Conservation (phyloP, 2,888 invertebrate genomes). For the Nemapogon koenigi region DNA sequence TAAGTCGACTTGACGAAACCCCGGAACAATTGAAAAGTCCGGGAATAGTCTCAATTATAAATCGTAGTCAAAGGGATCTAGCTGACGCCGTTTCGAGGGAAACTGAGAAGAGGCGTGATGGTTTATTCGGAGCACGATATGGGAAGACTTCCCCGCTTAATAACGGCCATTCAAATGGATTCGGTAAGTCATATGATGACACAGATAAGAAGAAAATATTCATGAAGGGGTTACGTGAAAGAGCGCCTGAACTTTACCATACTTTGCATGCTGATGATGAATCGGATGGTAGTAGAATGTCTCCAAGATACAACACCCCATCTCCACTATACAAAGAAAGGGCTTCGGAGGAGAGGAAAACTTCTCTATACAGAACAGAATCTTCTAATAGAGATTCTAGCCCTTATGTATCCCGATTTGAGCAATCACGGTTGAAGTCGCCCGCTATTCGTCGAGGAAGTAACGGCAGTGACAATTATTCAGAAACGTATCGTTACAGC, state of each 20-base stretch:
- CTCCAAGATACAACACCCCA: conserved; percentile 50
- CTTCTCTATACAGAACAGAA: conserved; percentile 52
- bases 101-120: conserved; percentile 58
- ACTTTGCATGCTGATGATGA: conserved; percentile 72
- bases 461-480: conserved; percentile 73
- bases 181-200: conserved; percentile 47
- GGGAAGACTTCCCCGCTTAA: conserved; percentile 60
- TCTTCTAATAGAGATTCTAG: conserved; percentile 53
- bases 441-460: conserved; percentile 67
- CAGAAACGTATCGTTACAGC: conserved; percentile 74
- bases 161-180: conserved; percentile 54
- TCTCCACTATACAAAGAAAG: conserved; percentile 56
- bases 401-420: conserved; percentile 51
- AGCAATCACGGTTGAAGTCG: conserved; percentile 44
- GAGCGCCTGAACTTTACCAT: conserved; percentile 75
- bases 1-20: conserved; percentile 73
- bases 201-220: conserved; percentile 72
- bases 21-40: conserved; percentile 82
- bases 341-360: conserved; percentile 49
- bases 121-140: conserved; percentile 61
- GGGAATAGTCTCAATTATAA: conserved; percentile 84
- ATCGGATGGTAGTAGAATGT: conserved; percentile 52
- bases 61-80: conserved; percentile 81
- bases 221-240: conserved; percentile 71
- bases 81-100: conserved; percentile 66